Percentiles rank a stretch among this genome's conserved stretches.
phyloP scores from a whole-genome alignment of 35 echinoderm and acorn worm genomes.

The Heliocidaris tuberculata region DNA sequence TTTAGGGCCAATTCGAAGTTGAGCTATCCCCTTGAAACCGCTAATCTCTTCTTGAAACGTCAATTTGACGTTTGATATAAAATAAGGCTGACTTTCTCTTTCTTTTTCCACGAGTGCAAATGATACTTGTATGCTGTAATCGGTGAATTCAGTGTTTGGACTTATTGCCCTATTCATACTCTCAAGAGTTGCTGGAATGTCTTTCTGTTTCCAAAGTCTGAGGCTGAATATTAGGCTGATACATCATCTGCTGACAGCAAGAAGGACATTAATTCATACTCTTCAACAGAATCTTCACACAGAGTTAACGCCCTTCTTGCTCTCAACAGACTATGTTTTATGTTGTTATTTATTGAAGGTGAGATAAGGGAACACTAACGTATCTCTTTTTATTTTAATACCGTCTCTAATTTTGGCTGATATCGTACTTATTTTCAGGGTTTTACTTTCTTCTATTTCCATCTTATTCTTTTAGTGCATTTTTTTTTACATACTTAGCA shows the following conservation, averaged over 20 bases:
- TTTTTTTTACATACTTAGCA: not conserved
- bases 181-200: not conserved
- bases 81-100: not conserved
- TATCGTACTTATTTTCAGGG: not conserved
- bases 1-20: too few relatives aligned
- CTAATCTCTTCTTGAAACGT: too few relatives aligned
- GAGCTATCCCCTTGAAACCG: too few relatives aligned
- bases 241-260: not conserved
- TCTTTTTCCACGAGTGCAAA: not conserved
- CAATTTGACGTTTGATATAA: not conserved
- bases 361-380: not conserved
- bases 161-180: not conserved
- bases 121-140: not conserved
- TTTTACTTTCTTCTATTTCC: not conserved
- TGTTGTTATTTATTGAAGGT: not conserved
- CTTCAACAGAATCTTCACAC: not conserved
- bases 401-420: not conserved
- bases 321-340: not conserved
- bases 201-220: not conserved
- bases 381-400: not conserved
- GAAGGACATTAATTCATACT: not conserved
- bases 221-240: not conserved
- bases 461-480: not conserved
- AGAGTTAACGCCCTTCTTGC: not conserved
- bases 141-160: not conserved